Evolutionary conservation across 1,140 invertebrate species (phyloP), one percentile per base, ranked within the genome.

Genomic region (Colletes gigas): DNA sequence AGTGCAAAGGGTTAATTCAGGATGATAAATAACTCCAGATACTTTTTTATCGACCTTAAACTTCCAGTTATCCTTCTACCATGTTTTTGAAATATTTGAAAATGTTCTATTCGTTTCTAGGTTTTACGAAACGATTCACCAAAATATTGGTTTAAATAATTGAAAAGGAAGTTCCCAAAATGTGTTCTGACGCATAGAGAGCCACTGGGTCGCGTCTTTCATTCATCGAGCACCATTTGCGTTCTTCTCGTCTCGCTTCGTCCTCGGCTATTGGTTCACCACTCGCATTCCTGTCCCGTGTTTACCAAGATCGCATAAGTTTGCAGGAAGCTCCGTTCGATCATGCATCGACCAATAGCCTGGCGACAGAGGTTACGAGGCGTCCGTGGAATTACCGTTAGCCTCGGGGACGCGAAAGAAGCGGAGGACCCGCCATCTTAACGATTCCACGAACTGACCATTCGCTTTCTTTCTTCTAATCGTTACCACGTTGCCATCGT

Each of bases 201-300:
- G 30, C 30, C 30, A 30, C 30, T 30, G 55, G 17, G n/a, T n/a
- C n/a, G n/a, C n/a, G n/a, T 41, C 60, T 55, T 65, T 72, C 47
- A 54, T 59, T 67, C 78, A 59, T 39, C 17, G 63, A 52, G 3
- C 55, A 75, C 63, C 55, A 65, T 62, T 72, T 9, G 44, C 12
- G 52, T 77, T 84, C 74, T 74, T 62, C 74, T 82, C 68, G 67
- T 75, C 66, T 78, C 60, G 60, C 79, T 71, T 82, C 81, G 66
- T 73, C 84, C 76, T 76, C 88, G 30, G 81, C 78, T 84, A 79
- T 90, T 89, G 87, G 84, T 88, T 91, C 88, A 87, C 87, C 88
- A 90, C 88, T 89, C 88, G 88, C 87, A 89, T 86, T 84, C 80
- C 71, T 83, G 82, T 88, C 84, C 82, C 85, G 82, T 78, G 78